phyloP scores from a whole-genome alignment of 2,888 invertebrate genomes.

The Holacanthella duospinosa region DNA sequence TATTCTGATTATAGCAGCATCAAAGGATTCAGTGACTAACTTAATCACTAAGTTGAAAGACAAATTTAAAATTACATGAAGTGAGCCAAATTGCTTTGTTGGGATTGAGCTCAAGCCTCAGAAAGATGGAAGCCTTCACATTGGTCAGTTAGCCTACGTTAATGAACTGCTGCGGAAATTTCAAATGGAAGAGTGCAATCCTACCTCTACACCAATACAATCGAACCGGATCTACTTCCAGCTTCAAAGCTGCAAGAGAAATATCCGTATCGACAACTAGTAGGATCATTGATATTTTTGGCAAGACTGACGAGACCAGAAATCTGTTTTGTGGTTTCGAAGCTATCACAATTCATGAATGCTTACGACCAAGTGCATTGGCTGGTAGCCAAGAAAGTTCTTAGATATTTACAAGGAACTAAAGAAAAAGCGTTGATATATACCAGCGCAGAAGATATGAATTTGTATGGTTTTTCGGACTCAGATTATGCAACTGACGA shows the following conservation, averaged over 20 bases:
- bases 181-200: conserved; percentile 1
- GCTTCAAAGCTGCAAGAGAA: background rate
- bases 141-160: background rate
- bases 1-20: background rate
- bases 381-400: conserved; percentile 16
- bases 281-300: conserved; percentile 27
- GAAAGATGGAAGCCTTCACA: background rate
- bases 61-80: background rate
- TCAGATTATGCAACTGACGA: conserved; percentile 27
- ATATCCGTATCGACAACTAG: conserved; percentile 12
- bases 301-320: conserved; percentile 23
- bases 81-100: background rate
- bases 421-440: conserved; percentile 21
- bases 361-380: conserved; percentile 9
- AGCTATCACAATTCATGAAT: conserved; percentile 26
- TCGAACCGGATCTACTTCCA: background rate
- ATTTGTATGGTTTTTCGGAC: conserved; percentile 21
- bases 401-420: conserved; percentile 20
- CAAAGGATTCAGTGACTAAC: background rate
- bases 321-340: conserved; percentile 21
- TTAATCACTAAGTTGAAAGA: background rate
- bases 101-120: background rate
- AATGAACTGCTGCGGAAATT: background rate
- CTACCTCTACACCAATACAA: background rate
- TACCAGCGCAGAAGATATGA: background rate